Conservation (phyloP, 1,140 invertebrate genomes). For the Chironomus tepperi region DNA sequence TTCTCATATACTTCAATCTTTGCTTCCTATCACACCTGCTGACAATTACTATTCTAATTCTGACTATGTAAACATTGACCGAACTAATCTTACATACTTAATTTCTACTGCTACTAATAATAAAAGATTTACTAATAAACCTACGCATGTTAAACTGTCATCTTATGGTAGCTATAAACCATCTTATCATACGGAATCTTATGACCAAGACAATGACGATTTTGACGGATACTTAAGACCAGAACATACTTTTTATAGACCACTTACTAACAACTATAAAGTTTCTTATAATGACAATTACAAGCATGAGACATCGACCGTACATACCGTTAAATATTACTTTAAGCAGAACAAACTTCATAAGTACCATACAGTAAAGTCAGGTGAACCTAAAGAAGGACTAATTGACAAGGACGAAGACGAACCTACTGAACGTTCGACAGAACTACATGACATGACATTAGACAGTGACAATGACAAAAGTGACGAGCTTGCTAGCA, state of each 20-base stretch:
- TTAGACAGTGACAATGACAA: background rate
- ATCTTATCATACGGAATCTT: background rate
- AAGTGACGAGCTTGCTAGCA: background rate
- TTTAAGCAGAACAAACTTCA: background rate
- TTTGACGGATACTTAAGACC: background rate
- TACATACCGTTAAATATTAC: background rate
- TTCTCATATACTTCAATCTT: background rate
- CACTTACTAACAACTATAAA: slow-evolving; percentile 5
- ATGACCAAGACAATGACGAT: background rate
- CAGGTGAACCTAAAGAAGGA: background rate
- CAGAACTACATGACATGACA: background rate
- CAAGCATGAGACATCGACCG: background rate
- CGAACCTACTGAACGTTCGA: background rate
- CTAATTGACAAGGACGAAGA: background rate
- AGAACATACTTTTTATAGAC: slow-evolving; percentile 29
- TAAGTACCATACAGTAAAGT: background rate
- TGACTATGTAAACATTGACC: background rate
- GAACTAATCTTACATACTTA: background rate
- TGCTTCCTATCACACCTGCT: background rate
- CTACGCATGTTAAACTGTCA: background rate
- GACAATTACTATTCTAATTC: background rate
- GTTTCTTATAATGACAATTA: background rate
- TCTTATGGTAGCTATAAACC: background rate
- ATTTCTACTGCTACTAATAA: background rate
- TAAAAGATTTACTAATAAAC: background rate